A percentile compares a stretch with the other conserved stretches of the same genome.
phyloP scores from a whole-genome alignment of 2,888 invertebrate genomes.

The Cataglyphis cursor region DNA sequence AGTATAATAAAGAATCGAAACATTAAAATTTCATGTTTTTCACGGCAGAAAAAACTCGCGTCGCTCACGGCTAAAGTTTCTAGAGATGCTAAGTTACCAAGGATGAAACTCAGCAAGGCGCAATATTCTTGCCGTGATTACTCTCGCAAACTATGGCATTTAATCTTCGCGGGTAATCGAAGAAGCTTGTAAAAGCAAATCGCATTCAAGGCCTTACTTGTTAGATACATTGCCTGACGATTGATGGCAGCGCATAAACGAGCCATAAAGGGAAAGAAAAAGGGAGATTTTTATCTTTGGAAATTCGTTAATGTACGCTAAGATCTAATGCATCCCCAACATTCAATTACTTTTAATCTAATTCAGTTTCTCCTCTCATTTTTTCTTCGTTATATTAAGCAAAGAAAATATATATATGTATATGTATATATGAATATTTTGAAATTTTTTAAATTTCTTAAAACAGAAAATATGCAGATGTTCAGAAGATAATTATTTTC shows the following conservation, averaged over 20 bases:
- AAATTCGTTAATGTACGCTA: conserved; percentile 16
- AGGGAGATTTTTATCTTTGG: conserved; percentile 15
- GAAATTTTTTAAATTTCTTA: not conserved
- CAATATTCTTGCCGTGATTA: conserved; percentile 34
- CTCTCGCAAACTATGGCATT: conserved; percentile 47
- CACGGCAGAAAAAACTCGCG: not conserved
- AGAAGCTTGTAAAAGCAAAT: conserved; percentile 54
- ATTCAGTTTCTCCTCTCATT: not conserved
- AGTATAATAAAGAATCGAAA: conserved; percentile 6
- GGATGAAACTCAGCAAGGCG: conserved; percentile 26
- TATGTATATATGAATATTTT: not conserved
- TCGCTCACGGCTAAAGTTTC: conserved; percentile 14
- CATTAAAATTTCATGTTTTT: conserved; percentile 2
- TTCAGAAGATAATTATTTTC: not conserved
- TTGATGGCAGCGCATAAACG: conserved; percentile 20
- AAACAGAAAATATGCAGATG: conserved; percentile 12
- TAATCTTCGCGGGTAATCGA: conserved; percentile 51
- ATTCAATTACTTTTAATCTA: conserved; percentile 16
- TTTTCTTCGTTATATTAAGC: not conserved
- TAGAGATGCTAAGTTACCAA: conserved; percentile 5
- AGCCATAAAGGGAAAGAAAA: conserved; percentile 25
- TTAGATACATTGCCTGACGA: conserved; percentile 29
- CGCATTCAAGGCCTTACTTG: conserved; percentile 26
- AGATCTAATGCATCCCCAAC: conserved; percentile 19
- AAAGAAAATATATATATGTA: not conserved